These are phyloP conservation scores for Xiphorhynchus erythropygius DNA, from an alignment of 2,797 vertebrate species.

Conservation along the genomic window DNA sequence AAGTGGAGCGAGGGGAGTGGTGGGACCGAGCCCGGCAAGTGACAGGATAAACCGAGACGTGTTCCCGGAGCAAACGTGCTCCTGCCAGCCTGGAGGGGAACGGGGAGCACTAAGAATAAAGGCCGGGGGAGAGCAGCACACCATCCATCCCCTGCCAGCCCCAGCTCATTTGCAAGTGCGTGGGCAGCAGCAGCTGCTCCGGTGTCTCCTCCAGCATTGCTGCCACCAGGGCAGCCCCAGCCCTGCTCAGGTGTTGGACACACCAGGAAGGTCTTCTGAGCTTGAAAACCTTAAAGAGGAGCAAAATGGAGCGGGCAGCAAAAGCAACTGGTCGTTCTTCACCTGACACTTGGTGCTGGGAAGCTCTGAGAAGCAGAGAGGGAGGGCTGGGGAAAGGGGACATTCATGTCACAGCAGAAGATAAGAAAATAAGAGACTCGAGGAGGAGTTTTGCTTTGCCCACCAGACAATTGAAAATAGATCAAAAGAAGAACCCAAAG, in stretches of 20 bases:
- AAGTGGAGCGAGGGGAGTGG: background rate
- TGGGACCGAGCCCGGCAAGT: background rate
- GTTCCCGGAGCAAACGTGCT: background rate
- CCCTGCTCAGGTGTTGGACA: background rate
- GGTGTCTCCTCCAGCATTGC: background rate
- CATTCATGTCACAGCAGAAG: slow-evolving; percentile 34
- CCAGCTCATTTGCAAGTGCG: background rate
- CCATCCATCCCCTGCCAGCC: background rate
- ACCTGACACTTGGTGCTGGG: background rate
- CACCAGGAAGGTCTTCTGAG: background rate
- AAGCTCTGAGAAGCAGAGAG: background rate
- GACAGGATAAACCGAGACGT: background rate
- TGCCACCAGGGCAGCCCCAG: background rate
- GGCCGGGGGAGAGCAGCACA: background rate
- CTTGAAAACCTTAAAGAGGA: background rate
- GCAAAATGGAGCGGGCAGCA: background rate
- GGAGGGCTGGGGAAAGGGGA: background rate
- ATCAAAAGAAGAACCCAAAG: slow-evolving; percentile 64
- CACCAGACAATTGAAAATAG: slow-evolving; percentile 60
- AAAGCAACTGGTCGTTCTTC: background rate
- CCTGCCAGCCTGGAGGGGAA: background rate
- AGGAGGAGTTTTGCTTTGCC: slow-evolving; percentile 55
- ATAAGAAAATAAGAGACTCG: slow-evolving; percentile 30
- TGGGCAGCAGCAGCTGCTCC: slow-evolving; percentile 25
- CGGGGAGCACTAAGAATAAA: background rate